Evolutionary conservation across 2,797 vertebrate species (phyloP), one percentile per base, ranked within the genome.

Genomic region (Cuniculus paca): DNA sequence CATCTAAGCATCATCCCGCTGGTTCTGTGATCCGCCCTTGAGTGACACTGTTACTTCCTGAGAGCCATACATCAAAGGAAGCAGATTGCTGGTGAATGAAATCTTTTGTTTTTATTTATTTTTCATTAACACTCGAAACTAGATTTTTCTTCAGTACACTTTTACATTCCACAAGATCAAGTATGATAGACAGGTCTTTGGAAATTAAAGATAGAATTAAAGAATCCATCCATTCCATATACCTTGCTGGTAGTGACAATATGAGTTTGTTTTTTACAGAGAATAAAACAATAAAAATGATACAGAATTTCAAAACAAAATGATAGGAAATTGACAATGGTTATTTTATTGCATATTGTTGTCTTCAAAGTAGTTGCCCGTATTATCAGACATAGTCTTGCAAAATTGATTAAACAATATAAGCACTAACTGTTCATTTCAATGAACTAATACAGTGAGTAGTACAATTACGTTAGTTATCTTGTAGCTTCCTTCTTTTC

Each of bases 141-240:
- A 74, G 11, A 16, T 87, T 88, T 96, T 96, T 85, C 81, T 58
- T 92, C 56, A 31, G 19, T 50, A 63, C 24, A 39, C 60, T 94
- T 90, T 60, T 85, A 52, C 56, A 10, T 78, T 75, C 45, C 87
- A 34, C 16, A 24, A 85, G 19, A 39, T 92, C 56, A 77, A 78
- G 61, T 26, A 24, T 1, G 10, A 61, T 54, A 26, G 36, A 28
- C 22, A 19, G 36, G 20, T 63, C 88, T 95, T 75, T 61, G 63
- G 79, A 92, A 96, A 97, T 93, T 36, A 80, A 80, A 48, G 75
- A 36, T 1, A 1, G 28, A 63, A 83, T 94, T 95, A 85, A 83
- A 91, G 48, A 56, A 75, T 56, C 63, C 77, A 39, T 79, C 70
- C 45, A 48, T 19, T 65, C 56, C 45, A 19, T 50, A 48, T 65